Conservation (phyloP, 2,888 invertebrate species). For the Polyommatus iphigenia region DNA sequence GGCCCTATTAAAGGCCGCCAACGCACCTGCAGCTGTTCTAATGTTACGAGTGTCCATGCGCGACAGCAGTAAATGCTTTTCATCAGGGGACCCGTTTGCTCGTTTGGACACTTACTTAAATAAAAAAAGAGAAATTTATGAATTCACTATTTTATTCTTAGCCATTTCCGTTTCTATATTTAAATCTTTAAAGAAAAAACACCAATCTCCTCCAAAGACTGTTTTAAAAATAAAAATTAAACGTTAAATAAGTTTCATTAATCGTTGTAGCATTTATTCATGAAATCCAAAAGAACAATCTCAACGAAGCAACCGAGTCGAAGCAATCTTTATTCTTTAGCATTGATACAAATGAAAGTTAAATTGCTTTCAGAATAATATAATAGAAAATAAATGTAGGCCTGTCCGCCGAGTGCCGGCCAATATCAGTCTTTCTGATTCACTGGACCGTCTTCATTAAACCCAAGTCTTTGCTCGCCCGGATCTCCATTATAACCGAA, state of each 20-base stretch:
- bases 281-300: background rate
- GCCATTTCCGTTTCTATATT: background rate
- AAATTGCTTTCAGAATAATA: slow-evolving; percentile 26
- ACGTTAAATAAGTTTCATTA: background rate
- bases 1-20: no score
- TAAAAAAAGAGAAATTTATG: no score
- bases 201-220: background rate
- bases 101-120: no score
- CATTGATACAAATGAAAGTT: slow-evolving; percentile 20
- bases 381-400: slow-evolving; percentile 23
- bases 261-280: background rate
- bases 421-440: slow-evolving; percentile 25
- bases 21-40: no score
- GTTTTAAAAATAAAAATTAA: background rate
- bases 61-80: no score
- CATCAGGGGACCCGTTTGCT: no score
- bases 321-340: background rate
- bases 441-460: slow-evolving; percentile 26
- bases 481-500: background rate
- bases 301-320: background rate
- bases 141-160: background rate
- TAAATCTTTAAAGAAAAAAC: background rate
- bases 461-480: slow-evolving; percentile 12
- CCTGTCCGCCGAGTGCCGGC: slow-evolving; percentile 18
- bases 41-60: no score